phyloP scores from a whole-genome alignment of 2,888 invertebrate species.

The Allolobophora icterica region DNA sequence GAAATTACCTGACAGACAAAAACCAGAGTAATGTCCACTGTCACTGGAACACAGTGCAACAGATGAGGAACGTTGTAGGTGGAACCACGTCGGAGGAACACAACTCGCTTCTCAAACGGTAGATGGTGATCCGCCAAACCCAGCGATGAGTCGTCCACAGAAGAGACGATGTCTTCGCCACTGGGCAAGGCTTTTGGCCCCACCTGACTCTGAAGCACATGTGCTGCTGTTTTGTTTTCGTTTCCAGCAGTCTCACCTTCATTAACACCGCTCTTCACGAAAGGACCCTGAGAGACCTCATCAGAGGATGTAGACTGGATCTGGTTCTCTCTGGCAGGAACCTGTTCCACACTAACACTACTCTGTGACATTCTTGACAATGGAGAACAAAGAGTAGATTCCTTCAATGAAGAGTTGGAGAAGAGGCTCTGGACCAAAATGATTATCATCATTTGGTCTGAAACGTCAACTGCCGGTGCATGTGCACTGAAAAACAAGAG shows the following conservation, averaged over 20 bases:
- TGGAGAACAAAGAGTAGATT: not conserved
- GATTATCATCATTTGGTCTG: conserved; percentile 5
- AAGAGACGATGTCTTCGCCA: not conserved
- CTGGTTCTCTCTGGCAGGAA: not conserved
- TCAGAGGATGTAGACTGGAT: not conserved
- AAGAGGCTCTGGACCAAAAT: conserved; percentile 12
- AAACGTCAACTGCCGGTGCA: conserved; percentile 7
- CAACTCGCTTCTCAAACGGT: not conserved
- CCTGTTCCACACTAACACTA: not conserved
- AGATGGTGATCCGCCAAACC: not conserved
- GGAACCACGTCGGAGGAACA: conserved; percentile 13
- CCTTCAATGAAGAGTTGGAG: not conserved
- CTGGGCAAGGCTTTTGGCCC: too few species aligned
- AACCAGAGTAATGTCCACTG: not conserved
- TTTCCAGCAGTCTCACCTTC: not conserved
- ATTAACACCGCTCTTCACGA: not conserved
- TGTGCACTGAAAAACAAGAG: conserved; percentile 17
- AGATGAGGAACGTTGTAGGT: not conserved
- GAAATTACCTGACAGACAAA: not conserved
- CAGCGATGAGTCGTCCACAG: not conserved
- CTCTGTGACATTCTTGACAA: not conserved
- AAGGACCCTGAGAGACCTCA: not conserved
- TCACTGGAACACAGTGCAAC: not conserved
- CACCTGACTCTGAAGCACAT: too few species aligned
- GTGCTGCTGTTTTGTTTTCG: not conserved